Base-by-base conservation (phyloP, 1,140 invertebrate genomes). In the Leptopilina clavipes region DNA sequence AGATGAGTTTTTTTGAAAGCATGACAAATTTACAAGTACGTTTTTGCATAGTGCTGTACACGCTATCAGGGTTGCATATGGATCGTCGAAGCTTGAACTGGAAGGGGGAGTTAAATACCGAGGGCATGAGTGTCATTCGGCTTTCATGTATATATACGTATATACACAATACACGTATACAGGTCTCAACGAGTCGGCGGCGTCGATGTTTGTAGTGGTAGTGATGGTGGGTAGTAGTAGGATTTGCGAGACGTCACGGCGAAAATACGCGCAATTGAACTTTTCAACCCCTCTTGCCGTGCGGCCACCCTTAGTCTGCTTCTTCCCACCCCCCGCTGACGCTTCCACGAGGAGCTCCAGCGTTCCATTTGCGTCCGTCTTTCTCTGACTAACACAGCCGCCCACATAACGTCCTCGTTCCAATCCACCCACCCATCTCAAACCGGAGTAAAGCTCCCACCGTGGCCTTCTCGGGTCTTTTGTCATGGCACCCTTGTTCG, bases 181-280 rank as follows among this genome's bases (percentile, higher is more conserved):
- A 48, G n/a, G n/a, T 52, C 65, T 70, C 79, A 72, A 76, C 65
- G 44, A 76, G 73, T 56, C 72, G 45, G 71, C 40, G 31, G 76
- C 78, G 79, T 44, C 77, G n/a, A 71, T 31, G 43, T 71, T 75
- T 76, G 79, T 73, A 72, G 76, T 70, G 72, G 78, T 82, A 74
- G 79, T 80, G 81, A 76, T 79, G 81, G 79, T 80, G 75, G 81
- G 81, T 82, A 74, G 81, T 82, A 74, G 85, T 84, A 86, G 87
- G 86, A 88, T 89, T 88, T 89, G 86, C 84, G 87, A 89, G 87
- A 87, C 87, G 85, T 85, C 86, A 88, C 82, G 83, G 81, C 84
- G 87, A 89, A 90, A 90, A 89, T 89, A 89, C 88, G 89, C 86
- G 89, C 89, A 90, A 90, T 90, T 90, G 87, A 89, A 90, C 89